A percentile compares a stretch with the other conserved stretches of the same genome.
These are phyloP conservation scores for Congeria kusceri DNA, from an alignment of 2,888 invertebrate genomes.

Conservation along the genomic window DNA sequence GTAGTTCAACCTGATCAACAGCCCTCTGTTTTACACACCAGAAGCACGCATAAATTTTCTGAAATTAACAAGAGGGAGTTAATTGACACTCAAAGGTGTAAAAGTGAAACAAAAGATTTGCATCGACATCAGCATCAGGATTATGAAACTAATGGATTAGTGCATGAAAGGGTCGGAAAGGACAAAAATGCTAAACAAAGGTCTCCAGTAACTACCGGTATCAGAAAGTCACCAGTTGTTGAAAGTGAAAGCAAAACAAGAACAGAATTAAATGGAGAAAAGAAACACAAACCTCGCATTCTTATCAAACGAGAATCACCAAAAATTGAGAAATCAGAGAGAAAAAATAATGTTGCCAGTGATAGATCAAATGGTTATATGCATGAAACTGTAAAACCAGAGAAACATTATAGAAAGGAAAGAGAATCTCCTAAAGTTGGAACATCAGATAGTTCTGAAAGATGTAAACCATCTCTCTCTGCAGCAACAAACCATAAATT, in stretches of 20 bases:
- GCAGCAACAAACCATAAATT: neutral
- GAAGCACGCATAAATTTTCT: neutral
- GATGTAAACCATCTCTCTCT: too few species aligned
- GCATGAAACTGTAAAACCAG: constrained; percentile 22
- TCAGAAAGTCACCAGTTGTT: neutral
- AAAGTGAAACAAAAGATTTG: constrained; percentile 24
- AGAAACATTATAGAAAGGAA: neutral
- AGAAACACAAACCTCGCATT: neutral
- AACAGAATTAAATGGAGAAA: neutral
- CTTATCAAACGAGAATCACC: neutral
- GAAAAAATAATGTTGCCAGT: neutral
- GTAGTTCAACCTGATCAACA: neutral
- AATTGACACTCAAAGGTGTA: neutral
- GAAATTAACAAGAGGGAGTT: neutral
- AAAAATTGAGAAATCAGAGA: constrained; percentile 2
- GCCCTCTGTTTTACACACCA: neutral
- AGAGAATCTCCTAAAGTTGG: too few species aligned
- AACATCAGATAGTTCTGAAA: too few species aligned
- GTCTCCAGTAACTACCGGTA: neutral
- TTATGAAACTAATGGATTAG: too few species aligned
- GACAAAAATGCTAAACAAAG: too few species aligned
- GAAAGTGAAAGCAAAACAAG: constrained; percentile 15
- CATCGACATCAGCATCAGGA: too few species aligned
- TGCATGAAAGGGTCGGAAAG: too few species aligned
- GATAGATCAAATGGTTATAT: constrained; percentile 1